A percentile compares a stretch with the other conserved stretches of the same genome.
Evolutionary conservation across 2,113 vertebrate genomes (phyloP).

Genomic region (Aegotheles bennettii): DNA sequence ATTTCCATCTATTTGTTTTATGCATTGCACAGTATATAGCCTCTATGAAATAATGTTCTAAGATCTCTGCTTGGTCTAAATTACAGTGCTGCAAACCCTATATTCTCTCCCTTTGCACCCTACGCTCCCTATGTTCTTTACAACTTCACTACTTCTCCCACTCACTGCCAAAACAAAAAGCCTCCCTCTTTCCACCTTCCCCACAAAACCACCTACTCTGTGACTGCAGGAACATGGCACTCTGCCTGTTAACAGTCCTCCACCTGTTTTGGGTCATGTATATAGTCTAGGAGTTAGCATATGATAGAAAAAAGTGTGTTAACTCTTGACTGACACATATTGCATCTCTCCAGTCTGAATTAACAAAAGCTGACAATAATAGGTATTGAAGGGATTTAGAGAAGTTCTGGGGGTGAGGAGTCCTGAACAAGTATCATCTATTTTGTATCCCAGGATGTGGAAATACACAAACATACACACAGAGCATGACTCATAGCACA

Average conservation of each 20-base stretch:
- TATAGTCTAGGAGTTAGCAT: not conserved
- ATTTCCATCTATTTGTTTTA: constrained; percentile 54
- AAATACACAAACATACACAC: not conserved
- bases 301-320: not conserved
- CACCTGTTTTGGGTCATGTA: not conserved
- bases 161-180: constrained; percentile 49
- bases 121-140: constrained; percentile 58
- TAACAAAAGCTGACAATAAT: not conserved
- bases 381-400: not conserved
- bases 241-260: not conserved
- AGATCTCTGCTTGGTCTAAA: constrained; percentile 48
- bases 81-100: constrained; percentile 53
- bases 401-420: not conserved
- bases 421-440: not conserved
- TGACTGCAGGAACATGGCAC: constrained; percentile 34
- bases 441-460: not conserved
- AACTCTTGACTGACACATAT: not conserved
- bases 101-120: constrained; percentile 26
- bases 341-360: not conserved
- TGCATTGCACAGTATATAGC: not conserved
- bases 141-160: constrained; percentile 55
- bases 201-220: constrained; percentile 46
- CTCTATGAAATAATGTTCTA: not conserved
- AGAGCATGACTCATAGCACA: not conserved
- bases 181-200: constrained; percentile 54